Conservation (phyloP, 2,888 invertebrate species). For the Harpalus rubripes region DNA sequence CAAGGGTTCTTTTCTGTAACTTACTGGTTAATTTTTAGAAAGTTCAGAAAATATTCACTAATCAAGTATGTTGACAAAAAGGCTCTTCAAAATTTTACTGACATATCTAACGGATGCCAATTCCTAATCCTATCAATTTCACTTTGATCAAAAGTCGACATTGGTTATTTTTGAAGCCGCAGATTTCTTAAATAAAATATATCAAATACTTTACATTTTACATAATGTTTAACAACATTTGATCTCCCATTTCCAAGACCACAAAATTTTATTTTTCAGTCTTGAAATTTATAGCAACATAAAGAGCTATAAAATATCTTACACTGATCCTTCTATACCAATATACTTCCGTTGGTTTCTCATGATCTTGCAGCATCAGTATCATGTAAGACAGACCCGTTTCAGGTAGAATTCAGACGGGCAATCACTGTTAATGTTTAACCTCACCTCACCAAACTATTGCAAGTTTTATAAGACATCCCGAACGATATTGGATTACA, state of each 20-base stretch:
- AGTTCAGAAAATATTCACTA: no score
- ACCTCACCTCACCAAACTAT: background rate
- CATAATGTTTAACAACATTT: background rate
- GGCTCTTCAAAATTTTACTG: no score
- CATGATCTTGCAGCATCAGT: background rate
- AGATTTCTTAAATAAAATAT: no score
- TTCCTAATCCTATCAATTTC: no score
- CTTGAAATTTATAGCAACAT: background rate
- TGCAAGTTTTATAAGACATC: conserved; percentile 50
- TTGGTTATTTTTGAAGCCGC: no score
- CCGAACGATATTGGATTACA: conserved; percentile 50
- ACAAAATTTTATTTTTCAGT: background rate
- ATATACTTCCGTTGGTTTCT: background rate
- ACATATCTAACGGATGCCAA: no score
- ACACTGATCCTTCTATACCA: background rate
- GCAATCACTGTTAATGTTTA: conserved; percentile 51
- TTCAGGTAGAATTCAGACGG: background rate
- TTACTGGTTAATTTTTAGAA: no score
- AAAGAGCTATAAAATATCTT: background rate
- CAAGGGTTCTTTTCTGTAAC: no score
- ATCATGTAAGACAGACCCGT: conserved; percentile 10
- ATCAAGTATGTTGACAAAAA: no score
- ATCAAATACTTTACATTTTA: no score
- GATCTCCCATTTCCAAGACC: background rate
- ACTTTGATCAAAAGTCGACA: no score